Evolutionary conservation across 2,113 vertebrate species (phyloP), one percentile per base, ranked within the genome.

Genomic region (Triplophysa siluroides): DNA sequence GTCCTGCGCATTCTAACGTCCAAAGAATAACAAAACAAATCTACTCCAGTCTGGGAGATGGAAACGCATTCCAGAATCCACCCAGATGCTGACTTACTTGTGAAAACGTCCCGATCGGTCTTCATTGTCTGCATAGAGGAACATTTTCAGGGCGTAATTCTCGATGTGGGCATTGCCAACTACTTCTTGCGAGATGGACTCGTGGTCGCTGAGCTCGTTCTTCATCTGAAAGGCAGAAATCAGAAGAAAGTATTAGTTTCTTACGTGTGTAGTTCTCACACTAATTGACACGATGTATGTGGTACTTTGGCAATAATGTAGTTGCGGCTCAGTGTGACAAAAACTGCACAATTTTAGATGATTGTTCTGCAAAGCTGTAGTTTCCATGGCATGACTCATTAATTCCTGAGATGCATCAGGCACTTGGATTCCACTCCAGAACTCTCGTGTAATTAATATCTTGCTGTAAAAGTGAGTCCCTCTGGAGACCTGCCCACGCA

Each of bases 71-170:
- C 14, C 56, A 58, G n/a, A 10, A 21, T 58, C 7, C 19, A 18
- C 47, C 43, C 11, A 18, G 18, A 63, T 4, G 19, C 2, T 18
- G 12, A 89, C 95, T 89, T 92, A 99, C 98, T 99, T 99, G 93
- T 99, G 96, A 91, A 99, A 99, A 19, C 88, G 92, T 4, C 93
- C 97, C 9, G 93, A 91, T 82, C 97, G 91, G 86, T 99, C 98
- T 92, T 99, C 98, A 71, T 95, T 98, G 89, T 99, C 98, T 38
- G 98, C 97, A 71, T 98, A 99, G 2, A 98, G 91, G 92, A 99
- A 99, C 94, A 99, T 94, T 91, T 99, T 99, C 88, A 98, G 90
- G 86, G 97, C 98, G 74, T 98, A 99, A 92, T 97, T 98, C 86
- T 99, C 97, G 21, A 99, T 93, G 88, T 99, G 96, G 86, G 97